Conservation (phyloP, 1,140 invertebrate genomes). For the Radopholus similis region DNA sequence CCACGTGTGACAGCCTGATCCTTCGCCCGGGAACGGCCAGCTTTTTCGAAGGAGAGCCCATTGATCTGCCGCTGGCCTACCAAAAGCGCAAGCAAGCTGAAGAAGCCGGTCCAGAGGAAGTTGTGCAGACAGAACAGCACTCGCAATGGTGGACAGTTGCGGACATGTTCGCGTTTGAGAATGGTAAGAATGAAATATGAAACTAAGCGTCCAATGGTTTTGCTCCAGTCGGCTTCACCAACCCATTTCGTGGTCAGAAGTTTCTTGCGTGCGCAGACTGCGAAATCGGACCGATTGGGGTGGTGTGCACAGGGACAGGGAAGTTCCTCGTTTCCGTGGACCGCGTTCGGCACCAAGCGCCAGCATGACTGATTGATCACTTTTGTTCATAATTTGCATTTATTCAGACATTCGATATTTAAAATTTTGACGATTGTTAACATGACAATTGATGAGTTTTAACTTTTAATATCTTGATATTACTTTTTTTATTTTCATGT, state of each 20-base stretch:
- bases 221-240: constrained; percentile 27
- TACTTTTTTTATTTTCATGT: too few relatives aligned
- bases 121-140: constrained; percentile 11
- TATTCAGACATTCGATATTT: too few relatives aligned
- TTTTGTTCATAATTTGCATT: too few relatives aligned
- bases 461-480: too few relatives aligned
- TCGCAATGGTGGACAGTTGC: constrained; percentile 23
- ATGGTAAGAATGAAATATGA: background rate
- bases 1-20: constrained; percentile 12
- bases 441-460: too few relatives aligned
- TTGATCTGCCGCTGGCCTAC: constrained; percentile 15
- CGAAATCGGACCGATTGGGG: constrained; percentile 33
- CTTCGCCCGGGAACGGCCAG: background rate
- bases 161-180: constrained; percentile 33
- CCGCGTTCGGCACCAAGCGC: constrained; percentile 20
- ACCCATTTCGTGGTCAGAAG: constrained; percentile 22
- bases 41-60: constrained; percentile 8
- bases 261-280: constrained; percentile 35
- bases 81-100: constrained; percentile 17
- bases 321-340: constrained; percentile 21
- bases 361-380: too few relatives aligned
- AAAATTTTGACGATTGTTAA: too few relatives aligned
- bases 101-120: background rate
- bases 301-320: constrained; percentile 15
- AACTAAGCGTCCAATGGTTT: background rate